Percentiles rank a stretch among this genome's conserved stretches.
Evolutionary conservation across 2,888 invertebrate genomes (phyloP).

Genomic region (Balanococcus diminutus): DNA sequence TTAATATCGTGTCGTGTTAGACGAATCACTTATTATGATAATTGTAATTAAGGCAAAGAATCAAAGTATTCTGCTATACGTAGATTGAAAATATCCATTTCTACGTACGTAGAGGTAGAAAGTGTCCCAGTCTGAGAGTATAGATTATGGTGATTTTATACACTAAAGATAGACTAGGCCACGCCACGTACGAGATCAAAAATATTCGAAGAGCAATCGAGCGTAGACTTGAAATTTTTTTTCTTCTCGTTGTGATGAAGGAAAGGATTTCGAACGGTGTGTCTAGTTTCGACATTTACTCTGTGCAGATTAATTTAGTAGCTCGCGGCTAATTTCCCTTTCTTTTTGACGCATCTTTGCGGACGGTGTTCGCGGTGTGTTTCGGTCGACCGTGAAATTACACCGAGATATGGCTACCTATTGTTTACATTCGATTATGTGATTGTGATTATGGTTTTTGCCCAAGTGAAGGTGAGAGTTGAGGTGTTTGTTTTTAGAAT

Average conservation of each 20-base stretch:
- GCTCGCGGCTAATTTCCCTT: neutral
- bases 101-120: neutral
- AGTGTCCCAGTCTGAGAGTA: neutral
- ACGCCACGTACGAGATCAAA: neutral
- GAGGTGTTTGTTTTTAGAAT: neutral
- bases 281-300: neutral
- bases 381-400: constrained; percentile 2
- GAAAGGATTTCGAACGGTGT: neutral
- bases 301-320: neutral
- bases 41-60: neutral
- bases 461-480: neutral
- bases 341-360: neutral
- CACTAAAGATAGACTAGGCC: neutral
- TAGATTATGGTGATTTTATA: neutral
- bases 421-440: constrained; percentile 17
- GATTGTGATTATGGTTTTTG: neutral
- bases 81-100: no score
- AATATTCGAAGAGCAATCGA: neutral
- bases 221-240: neutral
- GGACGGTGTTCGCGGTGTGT: neutral
- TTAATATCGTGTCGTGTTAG: no score
- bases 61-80: no score
- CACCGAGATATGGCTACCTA: neutral
- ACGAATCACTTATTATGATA: no score
- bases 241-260: neutral